A percentile compares a stretch with the other conserved stretches of the same genome.
phyloP scores from a whole-genome alignment of 92 coral and sea anemone species.

The Siderastrea siderea region DNA sequence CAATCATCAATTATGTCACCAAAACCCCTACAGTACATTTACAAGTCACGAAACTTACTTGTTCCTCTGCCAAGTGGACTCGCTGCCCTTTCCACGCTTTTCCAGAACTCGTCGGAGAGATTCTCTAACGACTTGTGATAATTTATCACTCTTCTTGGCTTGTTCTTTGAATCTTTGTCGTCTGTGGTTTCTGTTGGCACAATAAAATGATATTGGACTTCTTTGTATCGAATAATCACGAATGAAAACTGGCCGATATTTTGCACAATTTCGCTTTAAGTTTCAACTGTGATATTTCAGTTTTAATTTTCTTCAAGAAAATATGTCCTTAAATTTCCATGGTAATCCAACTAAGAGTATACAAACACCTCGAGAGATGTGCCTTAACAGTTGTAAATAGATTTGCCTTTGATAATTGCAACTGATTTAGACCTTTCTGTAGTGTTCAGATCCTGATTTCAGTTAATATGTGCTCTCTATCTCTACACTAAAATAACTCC shows the following conservation, averaged over 20 bases:
- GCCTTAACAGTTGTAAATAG: too few species aligned
- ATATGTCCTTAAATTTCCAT: too few species aligned
- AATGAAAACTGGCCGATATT: neutral
- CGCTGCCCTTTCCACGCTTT: constrained; percentile 81
- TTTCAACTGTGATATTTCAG: neutral
- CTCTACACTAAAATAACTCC: too few species aligned
- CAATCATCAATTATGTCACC: constrained; percentile 7
- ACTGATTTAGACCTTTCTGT: too few species aligned
- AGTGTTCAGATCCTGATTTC: too few species aligned
- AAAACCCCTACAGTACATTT: neutral
- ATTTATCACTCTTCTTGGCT: constrained; percentile 73
- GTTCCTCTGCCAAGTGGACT: constrained; percentile 42
- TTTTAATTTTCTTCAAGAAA: neutral
- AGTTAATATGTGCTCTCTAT: too few species aligned
- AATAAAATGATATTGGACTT: constrained; percentile 6
- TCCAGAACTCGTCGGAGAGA: constrained; percentile 90
- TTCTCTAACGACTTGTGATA: constrained; percentile 86
- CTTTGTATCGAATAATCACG: neutral
- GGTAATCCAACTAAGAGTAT: too few species aligned
- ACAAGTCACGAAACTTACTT: constrained; percentile 44
- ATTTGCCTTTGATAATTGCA: too few species aligned
- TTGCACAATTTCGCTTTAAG: neutral
- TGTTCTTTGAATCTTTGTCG: constrained; percentile 20
- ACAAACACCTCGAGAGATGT: too few species aligned
- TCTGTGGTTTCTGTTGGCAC: constrained; percentile 28